These are phyloP conservation scores for Agelaius tricolor DNA, from an alignment of 2,113 vertebrate species.

Conservation along the genomic window DNA sequence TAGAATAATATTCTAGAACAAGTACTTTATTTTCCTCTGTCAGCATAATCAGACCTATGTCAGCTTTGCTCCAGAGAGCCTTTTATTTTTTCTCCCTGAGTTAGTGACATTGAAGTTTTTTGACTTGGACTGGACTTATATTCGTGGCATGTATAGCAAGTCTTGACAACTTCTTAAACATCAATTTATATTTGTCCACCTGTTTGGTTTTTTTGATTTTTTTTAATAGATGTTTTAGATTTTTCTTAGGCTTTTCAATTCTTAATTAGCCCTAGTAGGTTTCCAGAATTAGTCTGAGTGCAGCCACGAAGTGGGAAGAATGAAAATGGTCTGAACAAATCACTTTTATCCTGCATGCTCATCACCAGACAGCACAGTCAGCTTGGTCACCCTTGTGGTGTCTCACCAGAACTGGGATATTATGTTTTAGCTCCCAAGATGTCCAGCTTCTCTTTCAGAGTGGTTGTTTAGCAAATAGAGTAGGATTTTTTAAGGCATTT, in stretches of 20 bases:
- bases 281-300: neutral
- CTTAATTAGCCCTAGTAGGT: neutral
- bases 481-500: neutral
- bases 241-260: neutral
- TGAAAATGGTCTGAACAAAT: neutral
- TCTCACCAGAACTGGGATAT: neutral
- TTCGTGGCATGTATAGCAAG: neutral
- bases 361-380: neutral
- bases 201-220: neutral
- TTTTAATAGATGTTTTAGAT: neutral
- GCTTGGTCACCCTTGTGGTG: neutral
- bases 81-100: neutral
- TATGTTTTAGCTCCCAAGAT: neutral
- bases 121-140: neutral
- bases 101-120: neutral
- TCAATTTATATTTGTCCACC: neutral
- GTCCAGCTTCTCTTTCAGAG: neutral
- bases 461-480: neutral
- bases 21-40: neutral
- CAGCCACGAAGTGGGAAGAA: neutral
- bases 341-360: neutral
- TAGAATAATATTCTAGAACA: conserved; percentile 13
- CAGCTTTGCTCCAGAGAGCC: neutral
- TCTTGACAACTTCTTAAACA: neutral
- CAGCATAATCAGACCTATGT: conserved; percentile 19